These are phyloP conservation scores for Drosophila asahinai DNA, from an alignment of 1,140 invertebrate genomes.

Conservation along the genomic window DNA sequence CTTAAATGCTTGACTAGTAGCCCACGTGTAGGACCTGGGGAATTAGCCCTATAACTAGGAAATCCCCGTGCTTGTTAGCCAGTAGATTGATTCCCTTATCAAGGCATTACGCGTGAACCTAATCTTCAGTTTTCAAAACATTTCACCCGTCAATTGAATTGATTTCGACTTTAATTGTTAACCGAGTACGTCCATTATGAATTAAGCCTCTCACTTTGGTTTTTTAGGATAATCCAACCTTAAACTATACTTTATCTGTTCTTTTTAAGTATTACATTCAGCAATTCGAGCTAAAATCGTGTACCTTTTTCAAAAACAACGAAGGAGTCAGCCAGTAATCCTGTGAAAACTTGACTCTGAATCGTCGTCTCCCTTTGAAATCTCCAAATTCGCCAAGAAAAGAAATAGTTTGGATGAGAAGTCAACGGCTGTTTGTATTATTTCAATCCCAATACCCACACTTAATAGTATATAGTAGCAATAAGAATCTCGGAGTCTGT, in stretches of 20 bases:
- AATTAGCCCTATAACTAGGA: neutral
- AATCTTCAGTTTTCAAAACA: constrained; percentile 30
- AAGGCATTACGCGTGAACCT: neutral
- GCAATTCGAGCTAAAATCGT: neutral
- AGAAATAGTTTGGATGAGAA: neutral
- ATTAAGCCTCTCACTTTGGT: neutral
- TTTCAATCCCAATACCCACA: constrained; percentile 16
- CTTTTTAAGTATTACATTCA: neutral
- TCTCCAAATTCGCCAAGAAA: neutral
- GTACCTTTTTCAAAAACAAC: constrained; percentile 16
- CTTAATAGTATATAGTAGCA: constrained; percentile 10
- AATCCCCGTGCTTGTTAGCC: neutral
- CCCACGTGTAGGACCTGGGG: neutral
- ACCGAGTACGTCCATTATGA: constrained; percentile 44
- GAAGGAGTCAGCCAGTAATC: constrained; percentile 5
- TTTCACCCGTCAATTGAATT: constrained; percentile 37
- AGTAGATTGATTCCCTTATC: neutral
- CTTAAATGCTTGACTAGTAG: neutral
- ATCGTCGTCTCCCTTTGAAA: neutral
- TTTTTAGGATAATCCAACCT: neutral
- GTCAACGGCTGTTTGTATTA: constrained; percentile 29
- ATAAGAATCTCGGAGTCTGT: constrained; percentile 5
- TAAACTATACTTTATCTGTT: neutral
- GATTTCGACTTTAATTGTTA: constrained; percentile 33
- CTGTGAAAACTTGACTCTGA: neutral